Evolutionary conservation across 2,888 invertebrate species (phyloP), one percentile per base, ranked within the genome.

Genomic region (Thelaira solivaga): DNA sequence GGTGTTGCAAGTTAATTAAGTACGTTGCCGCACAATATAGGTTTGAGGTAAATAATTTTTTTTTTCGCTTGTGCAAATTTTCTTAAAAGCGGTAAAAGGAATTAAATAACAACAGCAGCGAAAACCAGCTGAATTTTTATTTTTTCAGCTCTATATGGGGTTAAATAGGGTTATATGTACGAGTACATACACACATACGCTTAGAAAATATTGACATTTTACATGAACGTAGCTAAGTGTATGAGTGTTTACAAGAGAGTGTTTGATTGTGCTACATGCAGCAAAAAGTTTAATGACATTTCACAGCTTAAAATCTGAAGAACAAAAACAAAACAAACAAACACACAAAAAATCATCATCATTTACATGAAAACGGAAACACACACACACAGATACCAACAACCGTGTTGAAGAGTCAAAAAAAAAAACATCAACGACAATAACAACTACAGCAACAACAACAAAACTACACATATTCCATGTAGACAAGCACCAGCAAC

Each of bases 1-100:
- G 74, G 78, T 78, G 78, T 78, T 69, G 74, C 78, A 78, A 78
- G 78, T 78, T 78, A 78, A 78, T 78, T 78, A 78, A 74, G 74
- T 71, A 74, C 68, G 22, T 68, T 62, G 57, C 78, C 69, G n/a
- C n/a, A 55, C 68, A 78, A 61, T 55, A 26, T 59, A 31, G 59
- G 55, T 77, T 53, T 61, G 45, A 45, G 72, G 34, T 67, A 18
- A 36, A 31, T 59, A n/a, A n/a, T 65, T 47, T 68, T 61, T 65
- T n/a, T 57, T 24, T 13, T 24, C 53, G 39, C 29, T 68, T 68
- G 45, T 61, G 29, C 11, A 68, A 69, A 13, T 59, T 74, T 65
- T 55, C 61, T 71, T 71, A 53, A 75, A 75, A 61, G 67, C 67
- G 67, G 67, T 68, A 45, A 31, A 53, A 45, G 59, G 24, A 68